Evolutionary conservation across 2,797 vertebrate genomes (phyloP).

Genomic region (Tolypeutes matacus): DNA sequence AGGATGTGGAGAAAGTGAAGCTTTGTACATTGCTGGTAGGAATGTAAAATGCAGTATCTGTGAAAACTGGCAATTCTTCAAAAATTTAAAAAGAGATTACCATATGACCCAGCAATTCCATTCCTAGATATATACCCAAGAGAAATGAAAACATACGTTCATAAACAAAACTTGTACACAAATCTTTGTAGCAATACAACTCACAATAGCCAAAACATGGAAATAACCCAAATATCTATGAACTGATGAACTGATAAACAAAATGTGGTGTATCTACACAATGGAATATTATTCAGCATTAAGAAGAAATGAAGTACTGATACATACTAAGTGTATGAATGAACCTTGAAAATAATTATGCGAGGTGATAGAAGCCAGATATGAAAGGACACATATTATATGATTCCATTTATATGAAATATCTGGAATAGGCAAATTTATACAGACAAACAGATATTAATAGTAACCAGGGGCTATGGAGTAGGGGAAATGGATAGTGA

Average conservation of each 20-base stretch:
- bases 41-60: no score
- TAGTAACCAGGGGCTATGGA: not conserved
- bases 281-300: not conserved
- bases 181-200: not conserved
- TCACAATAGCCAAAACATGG: not conserved
- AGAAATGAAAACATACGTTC: not conserved
- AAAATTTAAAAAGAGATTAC: no score
- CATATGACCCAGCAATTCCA: no score
- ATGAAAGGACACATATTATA: not conserved
- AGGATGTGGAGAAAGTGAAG: no score
- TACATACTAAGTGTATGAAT: not conserved
- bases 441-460: not conserved
- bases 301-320: not conserved
- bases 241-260: not conserved
- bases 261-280: not conserved
- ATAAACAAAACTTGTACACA: no score
- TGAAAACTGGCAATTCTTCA: no score
- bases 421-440: not conserved
- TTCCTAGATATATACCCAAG: not conserved
- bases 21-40: no score
- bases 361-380: not conserved
- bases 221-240: not conserved
- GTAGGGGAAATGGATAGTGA: not conserved
- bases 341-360: not conserved
- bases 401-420: not conserved